Base-by-base conservation (phyloP, 2,797 vertebrate species). In the Cirrhinus mrigala region DNA sequence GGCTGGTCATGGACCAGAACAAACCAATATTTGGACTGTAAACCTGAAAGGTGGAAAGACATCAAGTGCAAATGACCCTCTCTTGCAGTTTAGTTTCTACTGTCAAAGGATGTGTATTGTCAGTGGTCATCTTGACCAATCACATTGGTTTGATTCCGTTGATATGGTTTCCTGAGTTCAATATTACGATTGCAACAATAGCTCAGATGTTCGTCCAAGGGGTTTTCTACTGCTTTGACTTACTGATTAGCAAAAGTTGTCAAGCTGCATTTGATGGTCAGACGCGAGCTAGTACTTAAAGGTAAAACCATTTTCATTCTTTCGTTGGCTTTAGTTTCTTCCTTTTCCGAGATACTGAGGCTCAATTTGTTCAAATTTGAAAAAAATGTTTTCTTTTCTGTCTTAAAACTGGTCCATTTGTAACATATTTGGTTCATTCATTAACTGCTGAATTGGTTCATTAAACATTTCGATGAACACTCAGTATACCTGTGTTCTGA, bases 391-490 rank as follows among this genome's bases (percentile, higher is more conserved):
- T 83, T 71, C 52, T 79, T 79, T 79, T 66, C 66, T 82, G 62
- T 85, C 83, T 84, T 70, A 78, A 82, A 85, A 66, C 73, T 80
- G 75, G 75, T 87, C 79, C 77, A 75, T 87, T 87, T 90, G 87
- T 86, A 86, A 77, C 79, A 85, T 78, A 82, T 85, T 88, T 86
- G 78, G 85, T 84, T 88, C 60, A 78, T 50, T 87, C 89, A 84
- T 88, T 85, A 70, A 88, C 78, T 76, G 60, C 84, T 81, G 87
- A 88, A 88, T 62, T 79, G 84, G 77, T 85, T 85, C 84, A 79
- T 85, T 90, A 88, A 90, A 90, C 86, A 79, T 82, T 90, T 90
- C 58, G 79, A 86, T 87, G 86, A 88, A 86, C 69, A 77, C 84
- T 48, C 54, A 76, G 50, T 76, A 83, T 33, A 71, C 84, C 77